Conservation (phyloP, 2,113 vertebrate species). For the Pelmatolapia mariae region DNA sequence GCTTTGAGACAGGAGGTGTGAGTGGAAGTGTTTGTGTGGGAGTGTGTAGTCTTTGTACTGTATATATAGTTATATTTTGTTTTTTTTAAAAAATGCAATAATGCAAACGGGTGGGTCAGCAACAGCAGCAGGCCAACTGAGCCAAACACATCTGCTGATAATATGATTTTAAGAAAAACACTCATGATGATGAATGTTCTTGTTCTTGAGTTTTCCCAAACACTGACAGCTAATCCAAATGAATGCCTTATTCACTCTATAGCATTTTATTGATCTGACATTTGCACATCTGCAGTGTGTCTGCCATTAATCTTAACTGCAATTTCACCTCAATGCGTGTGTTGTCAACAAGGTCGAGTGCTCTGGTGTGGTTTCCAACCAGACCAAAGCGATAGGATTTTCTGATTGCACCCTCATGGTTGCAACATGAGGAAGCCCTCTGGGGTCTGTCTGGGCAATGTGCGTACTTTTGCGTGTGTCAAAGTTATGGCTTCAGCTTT, state of each 20-base stretch:
- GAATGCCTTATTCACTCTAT: slow-evolving; percentile 6
- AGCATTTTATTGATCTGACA: slow-evolving; percentile 29
- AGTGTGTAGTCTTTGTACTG: neutral
- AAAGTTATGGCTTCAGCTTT: slow-evolving; percentile 10
- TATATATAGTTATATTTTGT: neutral
- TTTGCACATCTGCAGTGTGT: slow-evolving; percentile 32
- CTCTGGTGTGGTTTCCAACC: neutral
- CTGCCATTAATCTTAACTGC: slow-evolving; percentile 6
- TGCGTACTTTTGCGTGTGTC: neutral
- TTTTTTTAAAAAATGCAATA: neutral
- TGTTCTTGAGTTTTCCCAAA: slow-evolving; percentile 1
- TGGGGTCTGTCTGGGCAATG: neutral
- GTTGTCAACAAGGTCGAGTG: neutral
- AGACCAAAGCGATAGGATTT: neutral
- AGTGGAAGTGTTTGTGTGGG: neutral
- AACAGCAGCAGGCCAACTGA: slow-evolving; percentile 13
- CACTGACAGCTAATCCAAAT: slow-evolving; percentile 22
- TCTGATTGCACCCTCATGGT: slow-evolving; percentile 40
- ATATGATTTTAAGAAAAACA: slow-evolving; percentile 24
- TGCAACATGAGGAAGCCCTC: slow-evolving; percentile 8
- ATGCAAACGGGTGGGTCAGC: neutral
- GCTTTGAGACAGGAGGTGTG: neutral
- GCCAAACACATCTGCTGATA: slow-evolving; percentile 48
- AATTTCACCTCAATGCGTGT: neutral
- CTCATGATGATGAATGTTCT: slow-evolving; percentile 29